These are phyloP conservation scores for Pediacus dermestoides DNA, from an alignment of 2,888 invertebrate species.

Conservation along the genomic window DNA sequence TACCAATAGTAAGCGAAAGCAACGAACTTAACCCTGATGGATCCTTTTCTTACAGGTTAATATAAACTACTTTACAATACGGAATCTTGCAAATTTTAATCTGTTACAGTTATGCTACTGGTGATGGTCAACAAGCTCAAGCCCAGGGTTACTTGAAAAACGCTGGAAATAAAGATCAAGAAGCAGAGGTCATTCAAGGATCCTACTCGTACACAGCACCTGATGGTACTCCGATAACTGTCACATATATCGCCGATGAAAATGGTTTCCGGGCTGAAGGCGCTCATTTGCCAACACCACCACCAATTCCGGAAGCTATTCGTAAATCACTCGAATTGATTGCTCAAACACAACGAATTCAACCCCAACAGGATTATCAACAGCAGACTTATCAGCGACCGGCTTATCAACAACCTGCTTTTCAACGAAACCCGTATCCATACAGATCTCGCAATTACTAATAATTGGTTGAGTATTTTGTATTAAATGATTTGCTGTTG, in stretches of 20 bases:
- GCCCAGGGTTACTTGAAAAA: conserved; percentile 74
- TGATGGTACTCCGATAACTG: conserved; percentile 60
- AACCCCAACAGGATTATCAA: conserved; percentile 32
- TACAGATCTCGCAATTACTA: too few relatives aligned
- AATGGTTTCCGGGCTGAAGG: conserved; percentile 75
- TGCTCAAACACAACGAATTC: conserved; percentile 30
- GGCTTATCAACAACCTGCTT: neutral
- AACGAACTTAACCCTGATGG: conserved; percentile 60
- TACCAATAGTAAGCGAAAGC: conserved; percentile 55
- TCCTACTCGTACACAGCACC: conserved; percentile 73
- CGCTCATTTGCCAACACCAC: conserved; percentile 73
- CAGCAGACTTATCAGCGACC: too few relatives aligned
- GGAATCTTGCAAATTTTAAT: neutral
- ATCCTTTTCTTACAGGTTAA: conserved; percentile 55
- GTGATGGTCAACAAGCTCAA: conserved; percentile 75
- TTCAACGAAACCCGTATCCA: neutral
- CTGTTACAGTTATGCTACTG: conserved; percentile 63
- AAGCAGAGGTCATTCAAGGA: conserved; percentile 72
- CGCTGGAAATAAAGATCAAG: conserved; percentile 63
- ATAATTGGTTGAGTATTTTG: too few relatives aligned
- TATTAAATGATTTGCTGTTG: too few relatives aligned
- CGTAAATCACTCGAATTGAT: conserved; percentile 53
- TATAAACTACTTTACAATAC: conserved; percentile 1
- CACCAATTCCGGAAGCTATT: conserved; percentile 69
- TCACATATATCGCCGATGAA: conserved; percentile 71